Percentiles rank a stretch among this genome's conserved stretches.
Conservation (phyloP, 1,140 invertebrate genomes). For the Papilio polytes region DNA sequence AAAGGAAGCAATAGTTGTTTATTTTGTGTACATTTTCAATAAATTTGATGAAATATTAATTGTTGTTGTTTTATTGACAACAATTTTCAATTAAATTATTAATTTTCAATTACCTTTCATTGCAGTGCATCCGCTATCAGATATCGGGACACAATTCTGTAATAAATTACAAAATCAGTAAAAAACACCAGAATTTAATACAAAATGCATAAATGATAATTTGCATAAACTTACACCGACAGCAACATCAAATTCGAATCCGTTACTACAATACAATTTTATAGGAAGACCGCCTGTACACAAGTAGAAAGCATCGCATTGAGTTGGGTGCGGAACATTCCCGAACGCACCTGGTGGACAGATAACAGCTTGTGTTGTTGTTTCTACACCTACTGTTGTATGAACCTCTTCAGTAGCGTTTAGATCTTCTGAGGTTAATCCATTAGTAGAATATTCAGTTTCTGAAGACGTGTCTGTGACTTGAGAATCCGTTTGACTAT, state of each 20-base stretch:
- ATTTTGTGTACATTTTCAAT: no score
- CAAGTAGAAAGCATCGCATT: constrained; percentile 54
- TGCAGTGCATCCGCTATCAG: constrained; percentile 46
- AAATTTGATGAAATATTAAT: no score
- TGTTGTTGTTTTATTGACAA: no score
- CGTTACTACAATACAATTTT: constrained; percentile 43
- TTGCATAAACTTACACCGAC: constrained; percentile 36
- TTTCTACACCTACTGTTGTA: not conserved
- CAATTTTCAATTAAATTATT: no score
- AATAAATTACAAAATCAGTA: constrained; percentile 34
- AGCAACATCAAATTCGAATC: constrained; percentile 43
- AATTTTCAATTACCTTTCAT: constrained; percentile 24
- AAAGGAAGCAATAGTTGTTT: not conserved
- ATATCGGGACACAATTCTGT: constrained; percentile 45
- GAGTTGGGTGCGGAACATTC: constrained; percentile 50
- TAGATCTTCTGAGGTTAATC: not conserved
- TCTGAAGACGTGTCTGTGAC: not conserved
- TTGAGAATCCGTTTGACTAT: not conserved
- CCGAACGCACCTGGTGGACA: constrained; percentile 50
- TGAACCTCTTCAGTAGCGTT: not conserved
- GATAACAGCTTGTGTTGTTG: constrained; percentile 41
- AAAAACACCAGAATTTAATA: not conserved
- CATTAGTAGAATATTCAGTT: not conserved
- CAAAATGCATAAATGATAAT: not conserved
- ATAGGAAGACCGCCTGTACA: constrained; percentile 47